These are phyloP conservation scores for Myocastor coypus DNA, from an alignment of 2,113 vertebrate species.

Conservation along the genomic window DNA sequence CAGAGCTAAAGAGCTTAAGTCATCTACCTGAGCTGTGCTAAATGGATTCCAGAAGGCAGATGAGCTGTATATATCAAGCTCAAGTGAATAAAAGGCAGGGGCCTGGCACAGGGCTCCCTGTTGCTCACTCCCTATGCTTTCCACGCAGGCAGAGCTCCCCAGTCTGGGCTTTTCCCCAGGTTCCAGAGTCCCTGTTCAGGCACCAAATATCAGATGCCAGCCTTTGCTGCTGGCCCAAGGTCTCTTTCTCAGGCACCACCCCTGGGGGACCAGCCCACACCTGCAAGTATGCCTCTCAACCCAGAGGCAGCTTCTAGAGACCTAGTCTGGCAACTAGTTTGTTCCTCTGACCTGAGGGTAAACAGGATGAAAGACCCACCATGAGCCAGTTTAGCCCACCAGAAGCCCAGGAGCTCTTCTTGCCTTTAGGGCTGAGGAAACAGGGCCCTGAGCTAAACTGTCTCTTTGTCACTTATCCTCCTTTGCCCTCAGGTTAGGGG, in stretches of 20 bases:
- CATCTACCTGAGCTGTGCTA: neutral
- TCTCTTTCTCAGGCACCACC: too few species aligned
- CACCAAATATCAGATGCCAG: too few species aligned
- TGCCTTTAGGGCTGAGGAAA: too few species aligned
- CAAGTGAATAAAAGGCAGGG: neutral
- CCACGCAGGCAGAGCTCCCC: neutral
- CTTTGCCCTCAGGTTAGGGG: neutral
- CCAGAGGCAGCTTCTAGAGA: neutral
- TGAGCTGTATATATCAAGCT: neutral
- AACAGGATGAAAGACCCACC: too few species aligned
- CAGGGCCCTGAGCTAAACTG: too few species aligned
- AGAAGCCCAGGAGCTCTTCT: too few species aligned
- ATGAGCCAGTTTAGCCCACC: too few species aligned
- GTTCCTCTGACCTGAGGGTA: neutral
- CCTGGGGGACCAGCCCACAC: neutral
- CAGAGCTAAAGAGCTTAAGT: neutral
- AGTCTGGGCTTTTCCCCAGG: neutral
- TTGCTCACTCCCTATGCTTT: neutral
- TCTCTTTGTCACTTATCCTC: too few species aligned
- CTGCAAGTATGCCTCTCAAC: neutral
- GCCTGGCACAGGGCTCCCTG: neutral
- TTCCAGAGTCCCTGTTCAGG: neutral
- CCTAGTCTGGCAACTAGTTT: neutral
- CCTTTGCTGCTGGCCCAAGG: too few species aligned
- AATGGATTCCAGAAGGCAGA: neutral